Evolutionary conservation across 2,113 vertebrate genomes (phyloP).

Genomic region (Peromyscus maniculatus): DNA sequence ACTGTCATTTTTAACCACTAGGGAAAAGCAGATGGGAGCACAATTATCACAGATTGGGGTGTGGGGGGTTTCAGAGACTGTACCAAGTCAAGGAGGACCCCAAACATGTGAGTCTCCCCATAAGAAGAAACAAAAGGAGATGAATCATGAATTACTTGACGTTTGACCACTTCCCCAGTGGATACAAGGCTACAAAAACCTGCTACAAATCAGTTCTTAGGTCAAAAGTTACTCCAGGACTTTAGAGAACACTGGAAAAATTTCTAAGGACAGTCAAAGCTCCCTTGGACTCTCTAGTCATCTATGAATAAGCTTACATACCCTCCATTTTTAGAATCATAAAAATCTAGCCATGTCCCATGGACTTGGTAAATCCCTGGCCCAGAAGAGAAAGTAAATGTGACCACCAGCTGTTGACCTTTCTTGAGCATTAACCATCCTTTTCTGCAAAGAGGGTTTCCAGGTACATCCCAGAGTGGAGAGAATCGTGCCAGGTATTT

Average conservation of each 20-base stretch:
- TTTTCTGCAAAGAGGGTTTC: conserved; percentile 44
- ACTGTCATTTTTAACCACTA: background rate
- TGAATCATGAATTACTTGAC: background rate
- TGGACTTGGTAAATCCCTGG: background rate
- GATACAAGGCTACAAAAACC: background rate
- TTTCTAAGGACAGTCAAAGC: background rate
- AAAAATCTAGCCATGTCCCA: background rate
- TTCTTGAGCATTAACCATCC: background rate
- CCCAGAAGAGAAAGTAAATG: background rate
- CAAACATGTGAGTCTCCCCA: background rate
- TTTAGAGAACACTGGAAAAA: background rate
- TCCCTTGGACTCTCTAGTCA: background rate
- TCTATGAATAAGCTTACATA: background rate
- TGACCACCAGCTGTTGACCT: background rate
- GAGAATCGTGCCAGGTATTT: conserved; percentile 28
- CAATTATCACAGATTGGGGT: too few species aligned
- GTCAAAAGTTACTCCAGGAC: background rate
- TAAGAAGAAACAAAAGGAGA: background rate
- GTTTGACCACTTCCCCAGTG: background rate
- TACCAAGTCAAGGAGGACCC: background rate
- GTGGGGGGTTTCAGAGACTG: background rate
- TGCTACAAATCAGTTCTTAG: background rate
- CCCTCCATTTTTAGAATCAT: background rate
- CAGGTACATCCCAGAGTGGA: conserved; percentile 3
- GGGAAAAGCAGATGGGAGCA: background rate